Conservation (phyloP, 2,797 vertebrate species). For the Sebastes miniatus region DNA sequence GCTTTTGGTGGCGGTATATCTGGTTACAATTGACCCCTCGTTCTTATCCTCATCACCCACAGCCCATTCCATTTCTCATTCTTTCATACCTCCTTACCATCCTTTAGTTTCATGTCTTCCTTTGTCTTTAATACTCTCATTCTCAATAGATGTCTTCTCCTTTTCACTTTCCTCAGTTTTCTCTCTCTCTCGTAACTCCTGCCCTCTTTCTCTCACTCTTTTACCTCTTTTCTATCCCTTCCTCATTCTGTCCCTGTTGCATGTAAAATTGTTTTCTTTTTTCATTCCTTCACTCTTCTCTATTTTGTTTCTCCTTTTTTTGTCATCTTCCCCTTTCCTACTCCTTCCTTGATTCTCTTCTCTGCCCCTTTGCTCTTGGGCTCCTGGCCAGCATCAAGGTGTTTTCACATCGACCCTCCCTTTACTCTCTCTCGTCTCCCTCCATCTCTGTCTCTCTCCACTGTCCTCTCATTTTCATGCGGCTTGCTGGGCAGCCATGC, state of each 20-base stretch:
- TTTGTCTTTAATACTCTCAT: background rate
- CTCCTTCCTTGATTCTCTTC: background rate
- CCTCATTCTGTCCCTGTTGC: background rate
- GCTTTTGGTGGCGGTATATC: conserved; percentile 34
- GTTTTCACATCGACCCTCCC: conserved; percentile 41
- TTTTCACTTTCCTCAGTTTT: background rate
- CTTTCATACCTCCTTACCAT: background rate
- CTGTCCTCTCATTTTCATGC: conserved; percentile 64
- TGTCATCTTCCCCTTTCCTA: background rate
- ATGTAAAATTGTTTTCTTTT: background rate
- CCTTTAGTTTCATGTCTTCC: background rate
- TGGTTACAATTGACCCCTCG: conserved; percentile 46
- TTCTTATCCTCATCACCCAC: conserved; percentile 40
- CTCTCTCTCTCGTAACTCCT: background rate
- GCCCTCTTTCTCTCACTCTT: background rate
- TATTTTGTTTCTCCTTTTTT: background rate
- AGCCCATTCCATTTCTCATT: conserved; percentile 29
- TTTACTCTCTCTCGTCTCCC: background rate
- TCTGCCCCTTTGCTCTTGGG: conserved; percentile 6
- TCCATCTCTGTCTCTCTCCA: conserved; percentile 9
- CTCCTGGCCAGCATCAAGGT: conserved; percentile 34
- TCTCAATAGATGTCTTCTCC: background rate
- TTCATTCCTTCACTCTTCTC: background rate
- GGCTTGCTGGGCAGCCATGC: conserved; percentile 45
- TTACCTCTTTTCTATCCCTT: background rate